These are phyloP conservation scores for Fistularia commersonii DNA, from an alignment of 2,797 vertebrate genomes.

Conservation along the genomic window DNA sequence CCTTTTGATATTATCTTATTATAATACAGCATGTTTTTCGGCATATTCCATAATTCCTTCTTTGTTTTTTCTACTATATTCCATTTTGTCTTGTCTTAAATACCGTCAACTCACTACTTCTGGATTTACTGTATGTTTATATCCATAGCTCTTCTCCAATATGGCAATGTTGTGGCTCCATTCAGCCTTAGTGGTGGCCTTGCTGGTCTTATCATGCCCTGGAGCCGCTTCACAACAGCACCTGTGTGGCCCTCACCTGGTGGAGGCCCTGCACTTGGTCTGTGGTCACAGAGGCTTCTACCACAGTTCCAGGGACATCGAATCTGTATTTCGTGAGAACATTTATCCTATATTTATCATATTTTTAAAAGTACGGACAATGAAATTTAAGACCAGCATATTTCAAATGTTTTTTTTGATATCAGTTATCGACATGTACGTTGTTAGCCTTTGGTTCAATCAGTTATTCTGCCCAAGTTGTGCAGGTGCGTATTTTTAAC, in stretches of 20 bases:
- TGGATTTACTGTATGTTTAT: not conserved
- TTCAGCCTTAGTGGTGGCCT: conserved; percentile 65
- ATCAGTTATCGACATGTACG: no score
- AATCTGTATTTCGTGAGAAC: conserved; percentile 71
- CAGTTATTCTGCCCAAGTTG: conserved; percentile 1
- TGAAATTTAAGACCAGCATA: no score
- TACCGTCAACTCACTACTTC: not conserved
- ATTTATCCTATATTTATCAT: not conserved
- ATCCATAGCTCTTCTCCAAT: conserved; percentile 67
- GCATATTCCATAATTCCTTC: no score
- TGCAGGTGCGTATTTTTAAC: conserved; percentile 4
- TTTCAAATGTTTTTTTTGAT: no score
- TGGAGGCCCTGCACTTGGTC: conserved; percentile 81
- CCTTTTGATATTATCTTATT: no score
- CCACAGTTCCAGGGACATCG: conserved; percentile 66
- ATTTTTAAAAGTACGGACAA: not conserved
- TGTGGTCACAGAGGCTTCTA: conserved; percentile 80
- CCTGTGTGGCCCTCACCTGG: conserved; percentile 81
- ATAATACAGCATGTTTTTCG: no score
- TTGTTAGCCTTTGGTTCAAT: not conserved
- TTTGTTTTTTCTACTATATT: no score
- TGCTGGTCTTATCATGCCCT: conserved; percentile 58
- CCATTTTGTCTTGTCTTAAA: not conserved
- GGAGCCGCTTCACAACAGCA: conserved; percentile 56
- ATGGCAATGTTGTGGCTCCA: conserved; percentile 82